Evolutionary conservation across 1,140 invertebrate species (phyloP), one percentile per base, ranked within the genome.

Genomic region (Globodera rostochiensis): DNA sequence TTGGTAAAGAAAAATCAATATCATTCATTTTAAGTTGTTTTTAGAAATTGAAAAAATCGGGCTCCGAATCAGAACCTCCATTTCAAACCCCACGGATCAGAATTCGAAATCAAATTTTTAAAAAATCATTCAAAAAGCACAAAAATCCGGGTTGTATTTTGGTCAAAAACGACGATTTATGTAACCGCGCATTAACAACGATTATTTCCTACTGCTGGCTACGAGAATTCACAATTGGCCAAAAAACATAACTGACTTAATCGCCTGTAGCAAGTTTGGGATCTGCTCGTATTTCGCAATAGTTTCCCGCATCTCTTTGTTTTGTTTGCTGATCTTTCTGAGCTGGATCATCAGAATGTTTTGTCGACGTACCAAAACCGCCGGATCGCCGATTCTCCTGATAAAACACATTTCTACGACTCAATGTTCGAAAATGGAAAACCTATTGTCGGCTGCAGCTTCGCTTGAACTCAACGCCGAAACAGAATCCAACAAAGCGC

Each of bases 391-490:
- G 5, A 19, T 19, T 19, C 57, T 15, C 57, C 57, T 64, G 19
- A 64, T 64, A 19, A 64, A 64, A 64, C 13, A 64, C 36, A 36
- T 36, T 0, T 36, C 36, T 36, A 36, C 36, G n/a, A 66, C 21
- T 66, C 60, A 15, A 36, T 25, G 25, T 71, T 71, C 69, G 69
- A 71, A 36, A 71, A 36, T 71, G 21, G 19, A 71, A 71, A 47
- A 36, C 25, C 46, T 71, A 71, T 71, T 19, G 46, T 3, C 13
- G 36, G 8, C 21, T 3, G 69, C 8, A 45, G 46, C 11, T 71
- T 71, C 36, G 69, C 46, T 21, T 71, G 69, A n/a, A 36, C 36
- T 71, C 69, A 71, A 71, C 21, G 25, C 36, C 5, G 25, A 47
- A n/a, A 71, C 8, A 4, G 25, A 47, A 25, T 19, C 69, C 25